phyloP scores from a whole-genome alignment of 2,888 invertebrate genomes.

The Drosophila anomelani region DNA sequence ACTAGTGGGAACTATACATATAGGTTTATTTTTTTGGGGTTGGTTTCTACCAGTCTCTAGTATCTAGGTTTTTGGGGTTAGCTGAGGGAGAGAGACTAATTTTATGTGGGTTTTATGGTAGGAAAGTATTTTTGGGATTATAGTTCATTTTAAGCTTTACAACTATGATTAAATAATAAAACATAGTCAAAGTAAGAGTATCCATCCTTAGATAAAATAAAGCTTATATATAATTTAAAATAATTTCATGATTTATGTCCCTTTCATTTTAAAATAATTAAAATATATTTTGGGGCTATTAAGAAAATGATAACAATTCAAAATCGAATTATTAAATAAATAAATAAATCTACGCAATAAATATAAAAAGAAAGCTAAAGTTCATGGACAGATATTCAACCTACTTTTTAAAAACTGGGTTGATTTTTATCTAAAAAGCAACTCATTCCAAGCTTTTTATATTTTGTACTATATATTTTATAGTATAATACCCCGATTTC shows the following conservation, averaged over 20 bases:
- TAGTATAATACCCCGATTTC: too few relatives aligned
- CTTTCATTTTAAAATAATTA: not conserved
- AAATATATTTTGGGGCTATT: not conserved
- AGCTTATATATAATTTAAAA: not conserved
- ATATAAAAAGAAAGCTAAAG: not conserved
- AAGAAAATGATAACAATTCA: too few relatives aligned
- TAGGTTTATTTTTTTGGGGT: not conserved
- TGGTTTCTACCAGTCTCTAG: slow-evolving; percentile 1
- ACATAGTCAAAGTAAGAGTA: not conserved
- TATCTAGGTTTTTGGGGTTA: slow-evolving; percentile 1
- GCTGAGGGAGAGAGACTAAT: not conserved
- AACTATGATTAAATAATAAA: not conserved
- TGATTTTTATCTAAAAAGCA: not conserved
- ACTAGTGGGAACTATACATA: not conserved
- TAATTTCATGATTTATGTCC: not conserved
- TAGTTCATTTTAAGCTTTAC: not conserved
- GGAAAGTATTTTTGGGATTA: too few relatives aligned
- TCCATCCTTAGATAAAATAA: not conserved
- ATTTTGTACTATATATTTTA: not conserved
- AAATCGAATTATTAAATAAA: too few relatives aligned
- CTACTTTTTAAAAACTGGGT: not conserved
- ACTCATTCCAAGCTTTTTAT: too few relatives aligned
- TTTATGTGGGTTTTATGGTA: not conserved
- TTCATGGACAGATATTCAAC: slow-evolving; percentile 5
- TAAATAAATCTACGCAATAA: not conserved